Base-by-base conservation (phyloP, 2,113 vertebrate genomes). In the Leiothrix lutea region DNA sequence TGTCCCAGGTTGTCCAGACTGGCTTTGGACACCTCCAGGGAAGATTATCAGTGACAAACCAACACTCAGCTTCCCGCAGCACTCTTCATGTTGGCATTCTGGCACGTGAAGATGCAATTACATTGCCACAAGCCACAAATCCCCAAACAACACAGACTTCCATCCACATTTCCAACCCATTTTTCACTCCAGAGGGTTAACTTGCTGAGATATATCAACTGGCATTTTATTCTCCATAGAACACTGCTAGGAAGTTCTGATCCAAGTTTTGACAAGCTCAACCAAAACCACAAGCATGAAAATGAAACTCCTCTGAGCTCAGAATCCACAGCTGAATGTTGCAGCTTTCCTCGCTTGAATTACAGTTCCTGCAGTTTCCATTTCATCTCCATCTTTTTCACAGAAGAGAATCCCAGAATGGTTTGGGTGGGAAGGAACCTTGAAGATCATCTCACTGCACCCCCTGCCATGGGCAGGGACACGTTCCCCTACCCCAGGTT, bases 261-360 rank as follows among this genome's bases (percentile, higher is more conserved):
- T 91, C 54, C 69, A 70, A 71, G 79, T 78, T 94, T 80, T 84
- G 69, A 95, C 78, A 94, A 67, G 60, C 93, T 84, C 71, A 86
- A 95, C 56, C 88, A 88, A 97, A 96, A 88, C 88, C 92, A 92
- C 92, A 93, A 65, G 77, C 57, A 88, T 65, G 94, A 95, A 83
- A 77, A 90, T 19, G 50, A 53, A 95, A 91, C 89, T 80, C 23
- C 22, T 66, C 48, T 5, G 42, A 82, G 64, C 15, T 92, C 51
- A 56, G 60, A 73, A 88, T n/a, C 86, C 88, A 79, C 33, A 86
- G 75, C 36, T 78, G 19, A 86, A 50, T 56, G 84, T 33, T 74
- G 64, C 67, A 78, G 75, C 79, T 88, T 84, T 69, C 35, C 26
- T 65, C 0, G 0, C 44, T 5, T 22, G 22, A 86, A 53, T 67